Evolutionary conservation across 2,113 vertebrate species (phyloP).

Genomic region (Cephalopholis sonnerati): DNA sequence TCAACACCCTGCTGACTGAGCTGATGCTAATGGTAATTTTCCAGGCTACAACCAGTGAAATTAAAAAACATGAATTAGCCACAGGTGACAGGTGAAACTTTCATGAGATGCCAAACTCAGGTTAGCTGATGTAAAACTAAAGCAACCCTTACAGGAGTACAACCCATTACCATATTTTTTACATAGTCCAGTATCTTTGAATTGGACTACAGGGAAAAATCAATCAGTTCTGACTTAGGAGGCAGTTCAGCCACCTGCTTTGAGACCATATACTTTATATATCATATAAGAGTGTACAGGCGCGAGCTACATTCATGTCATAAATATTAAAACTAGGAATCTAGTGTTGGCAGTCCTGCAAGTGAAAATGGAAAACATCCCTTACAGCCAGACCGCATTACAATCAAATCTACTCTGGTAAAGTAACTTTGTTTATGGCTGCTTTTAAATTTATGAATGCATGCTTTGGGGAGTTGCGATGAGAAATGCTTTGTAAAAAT

Average conservation of each 20-base stretch:
- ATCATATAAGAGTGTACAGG: neutral
- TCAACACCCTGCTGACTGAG: constrained; percentile 34
- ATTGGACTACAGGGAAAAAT: neutral
- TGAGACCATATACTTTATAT: neutral
- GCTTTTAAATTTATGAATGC: neutral
- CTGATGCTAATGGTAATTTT: constrained; percentile 23
- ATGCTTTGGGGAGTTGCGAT: neutral
- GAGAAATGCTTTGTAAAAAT: neutral
- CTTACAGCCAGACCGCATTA: neutral
- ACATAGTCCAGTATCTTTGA: neutral
- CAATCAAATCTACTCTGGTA: neutral
- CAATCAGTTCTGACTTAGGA: constrained; percentile 1
- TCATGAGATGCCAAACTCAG: constrained; percentile 15
- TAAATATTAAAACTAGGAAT: neutral
- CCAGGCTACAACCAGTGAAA: neutral
- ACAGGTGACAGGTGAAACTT: constrained; percentile 18
- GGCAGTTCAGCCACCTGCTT: neutral
- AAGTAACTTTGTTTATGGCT: neutral
- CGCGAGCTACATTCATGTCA: neutral
- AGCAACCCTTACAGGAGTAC: neutral
- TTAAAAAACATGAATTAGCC: neutral
- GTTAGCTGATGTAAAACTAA: constrained; percentile 30
- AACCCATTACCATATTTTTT: neutral
- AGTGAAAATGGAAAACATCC: neutral
- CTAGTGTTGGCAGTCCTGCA: neutral